Conservation (phyloP, 2,797 vertebrate genomes). For the Euthynnus affinis region DNA sequence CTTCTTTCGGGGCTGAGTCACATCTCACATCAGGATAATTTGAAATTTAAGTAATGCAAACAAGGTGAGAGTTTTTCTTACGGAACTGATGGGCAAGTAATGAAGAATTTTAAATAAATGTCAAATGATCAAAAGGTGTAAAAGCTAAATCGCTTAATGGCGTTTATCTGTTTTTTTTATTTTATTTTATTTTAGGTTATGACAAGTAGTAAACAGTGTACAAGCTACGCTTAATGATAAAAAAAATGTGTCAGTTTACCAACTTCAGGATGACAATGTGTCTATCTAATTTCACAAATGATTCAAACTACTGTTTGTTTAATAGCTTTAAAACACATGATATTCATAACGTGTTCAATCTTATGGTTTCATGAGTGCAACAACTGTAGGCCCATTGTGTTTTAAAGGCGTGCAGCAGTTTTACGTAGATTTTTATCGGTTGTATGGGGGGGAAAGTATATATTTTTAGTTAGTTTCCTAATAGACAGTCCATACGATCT, state of each 20-base stretch:
- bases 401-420: too few species aligned
- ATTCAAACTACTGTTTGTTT: neutral
- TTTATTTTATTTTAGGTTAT: slow-evolving; percentile 2
- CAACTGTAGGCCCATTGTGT: neutral
- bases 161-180: slow-evolving; percentile 20
- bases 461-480: neutral
- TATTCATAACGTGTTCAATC: too few species aligned
- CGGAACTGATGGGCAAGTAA: slow-evolving; percentile 30
- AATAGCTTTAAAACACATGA: neutral
- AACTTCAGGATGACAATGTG: slow-evolving; percentile 5
- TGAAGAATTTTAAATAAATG: slow-evolving; percentile 52
- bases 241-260: slow-evolving; percentile 22
- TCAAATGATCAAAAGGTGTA: slow-evolving; percentile 45
- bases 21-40: slow-evolving; percentile 51
- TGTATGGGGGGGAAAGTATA: neutral
- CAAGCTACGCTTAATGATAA: neutral
- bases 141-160: slow-evolving; percentile 24
- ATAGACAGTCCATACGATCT: too few species aligned
- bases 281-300: slow-evolving; percentile 22
- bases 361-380: too few species aligned
- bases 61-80: slow-evolving; percentile 52
- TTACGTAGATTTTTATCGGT: too few species aligned
- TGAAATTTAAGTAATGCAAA: slow-evolving; percentile 51
- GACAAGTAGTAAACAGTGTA: slow-evolving; percentile 22
- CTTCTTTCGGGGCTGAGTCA: slow-evolving; percentile 47